Percentiles rank a stretch among this genome's conserved stretches.
Conservation (phyloP, 2,888 invertebrate genomes). For the Tenthredo amoena region DNA sequence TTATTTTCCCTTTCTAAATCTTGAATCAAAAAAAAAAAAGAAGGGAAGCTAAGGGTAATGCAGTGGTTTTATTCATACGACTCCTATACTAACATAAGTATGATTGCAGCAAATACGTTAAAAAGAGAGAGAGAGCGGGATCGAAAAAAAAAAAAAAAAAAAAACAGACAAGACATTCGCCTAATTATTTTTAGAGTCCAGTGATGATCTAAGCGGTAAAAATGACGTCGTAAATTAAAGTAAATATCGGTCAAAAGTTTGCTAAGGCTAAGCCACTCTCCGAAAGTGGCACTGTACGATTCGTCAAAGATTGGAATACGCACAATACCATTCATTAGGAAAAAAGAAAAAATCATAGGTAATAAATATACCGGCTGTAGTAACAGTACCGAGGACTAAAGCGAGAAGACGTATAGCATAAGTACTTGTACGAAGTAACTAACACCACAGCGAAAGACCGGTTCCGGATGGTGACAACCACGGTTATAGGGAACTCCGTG, state of each 20-base stretch:
- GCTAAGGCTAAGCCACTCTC: not conserved
- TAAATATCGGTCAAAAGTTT: constrained; percentile 47
- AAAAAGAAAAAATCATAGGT: constrained; percentile 51
- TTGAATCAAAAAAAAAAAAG: not conserved
- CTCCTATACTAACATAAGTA: not conserved
- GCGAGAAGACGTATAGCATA: not conserved
- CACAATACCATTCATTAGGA: not conserved
- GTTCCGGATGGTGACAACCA: constrained; percentile 64
- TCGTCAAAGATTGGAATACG: not conserved
- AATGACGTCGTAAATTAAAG: not conserved
- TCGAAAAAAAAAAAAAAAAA: not conserved
- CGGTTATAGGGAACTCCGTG: constrained; percentile 3
- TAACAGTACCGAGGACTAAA: not conserved
- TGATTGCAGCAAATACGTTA: not conserved
- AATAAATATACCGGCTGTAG: not conserved
- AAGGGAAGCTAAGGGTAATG: not conserved
- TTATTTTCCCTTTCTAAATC: not conserved
- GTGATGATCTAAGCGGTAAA: constrained; percentile 27
- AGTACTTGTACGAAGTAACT: constrained; percentile 21
- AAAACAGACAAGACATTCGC: constrained; percentile 3
- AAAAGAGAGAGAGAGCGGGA: not conserved
- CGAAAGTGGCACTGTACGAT: constrained; percentile 15
- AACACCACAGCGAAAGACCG: constrained; percentile 63
- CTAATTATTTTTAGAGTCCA: constrained; percentile 4
- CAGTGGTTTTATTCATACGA: not conserved